Base-by-base conservation (phyloP, 92 coral and sea anemone genomes). In the Bergia sp. region DNA sequence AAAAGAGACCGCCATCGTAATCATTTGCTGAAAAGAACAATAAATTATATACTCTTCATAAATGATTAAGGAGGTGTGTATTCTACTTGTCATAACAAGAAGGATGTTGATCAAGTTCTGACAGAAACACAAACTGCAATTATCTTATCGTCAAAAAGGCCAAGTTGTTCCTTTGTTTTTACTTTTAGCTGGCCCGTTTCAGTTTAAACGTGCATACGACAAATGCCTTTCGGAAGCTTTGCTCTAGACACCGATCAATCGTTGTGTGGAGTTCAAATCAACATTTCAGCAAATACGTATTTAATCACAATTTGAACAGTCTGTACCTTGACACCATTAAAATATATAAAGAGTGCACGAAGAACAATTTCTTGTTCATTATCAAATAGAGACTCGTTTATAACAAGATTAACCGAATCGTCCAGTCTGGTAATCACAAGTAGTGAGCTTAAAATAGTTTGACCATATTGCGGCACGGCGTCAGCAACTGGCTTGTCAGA, bases 1-100 rank as follows among this genome's bases (percentile, higher is more conserved):
- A 84, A 47, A 43, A 45, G 79, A 37, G 21, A 71, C 67, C 77
- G 65, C 58, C 29, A 38, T 6, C 5, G 43, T 81, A 84, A 84
- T 83, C 53, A 73, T 42, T 83, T 83, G 77, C 64, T 67, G 64
- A 83, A 83, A 67, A 67, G 79, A 84, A 84, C 87, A 84, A 43
- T 84, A 84, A 71, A 84, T 84, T 71, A 84, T 66, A 16, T 20
- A 23, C 65, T 41, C 79, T 47, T 44, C 65, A 67, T 66, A 77
- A 40, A 43, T 67, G 73, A 61, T 65, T 42, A 21, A 50, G 39
- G 86, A 20, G 40, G 50, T 2, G 76, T 41, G 75, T 18, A 5
- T 82, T 82, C 57, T 23, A 61, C 57, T 41, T 41, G 40, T 82
- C 86, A 82, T 15, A 67, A 40, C 77, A 82, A 43, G 42, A 82